Percentiles rank a stretch among this genome's conserved stretches.
phyloP scores from a whole-genome alignment of 2,888 invertebrate genomes.

The Dryococelus australis region DNA sequence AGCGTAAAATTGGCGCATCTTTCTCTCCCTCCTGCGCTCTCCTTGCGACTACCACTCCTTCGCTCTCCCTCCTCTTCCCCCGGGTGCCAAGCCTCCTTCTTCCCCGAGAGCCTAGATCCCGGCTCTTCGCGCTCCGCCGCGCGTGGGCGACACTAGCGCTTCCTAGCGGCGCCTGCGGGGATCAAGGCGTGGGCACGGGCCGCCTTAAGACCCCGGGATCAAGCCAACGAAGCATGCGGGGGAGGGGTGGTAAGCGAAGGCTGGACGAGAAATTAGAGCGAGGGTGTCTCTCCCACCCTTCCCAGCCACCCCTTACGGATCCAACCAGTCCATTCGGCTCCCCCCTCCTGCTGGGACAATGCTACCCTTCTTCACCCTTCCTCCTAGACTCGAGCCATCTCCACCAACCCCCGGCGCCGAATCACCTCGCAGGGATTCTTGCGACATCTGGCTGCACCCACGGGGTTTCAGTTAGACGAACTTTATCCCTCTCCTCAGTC shows the following conservation, averaged over 20 bases:
- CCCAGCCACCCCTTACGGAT: neutral
- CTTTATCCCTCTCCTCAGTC: neutral
- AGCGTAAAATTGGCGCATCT: constrained; percentile 26
- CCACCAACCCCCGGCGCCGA: too few relatives aligned
- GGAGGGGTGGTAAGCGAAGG: too few relatives aligned
- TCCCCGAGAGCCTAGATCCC: neutral
- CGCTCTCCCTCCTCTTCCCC: neutral
- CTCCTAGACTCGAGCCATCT: neutral
- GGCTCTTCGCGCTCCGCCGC: neutral
- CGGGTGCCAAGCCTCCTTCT: too few relatives aligned
- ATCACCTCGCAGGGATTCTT: neutral
- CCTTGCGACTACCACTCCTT: neutral
- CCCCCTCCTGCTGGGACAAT: neutral
- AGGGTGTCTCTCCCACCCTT: neutral
- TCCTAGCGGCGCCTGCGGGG: neutral
- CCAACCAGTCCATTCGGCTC: neutral
- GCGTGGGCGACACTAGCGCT: neutral
- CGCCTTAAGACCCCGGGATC: neutral
- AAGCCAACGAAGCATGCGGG: neutral
- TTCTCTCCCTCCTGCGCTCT: neutral
- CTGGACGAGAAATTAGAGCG: neutral
- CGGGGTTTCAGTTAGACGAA: neutral
- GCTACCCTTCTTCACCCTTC: neutral
- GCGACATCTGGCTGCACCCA: neutral
- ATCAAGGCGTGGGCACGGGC: neutral